Base-by-base conservation (phyloP, 1,140 invertebrate species). In the Trachelipus rathkii region DNA sequence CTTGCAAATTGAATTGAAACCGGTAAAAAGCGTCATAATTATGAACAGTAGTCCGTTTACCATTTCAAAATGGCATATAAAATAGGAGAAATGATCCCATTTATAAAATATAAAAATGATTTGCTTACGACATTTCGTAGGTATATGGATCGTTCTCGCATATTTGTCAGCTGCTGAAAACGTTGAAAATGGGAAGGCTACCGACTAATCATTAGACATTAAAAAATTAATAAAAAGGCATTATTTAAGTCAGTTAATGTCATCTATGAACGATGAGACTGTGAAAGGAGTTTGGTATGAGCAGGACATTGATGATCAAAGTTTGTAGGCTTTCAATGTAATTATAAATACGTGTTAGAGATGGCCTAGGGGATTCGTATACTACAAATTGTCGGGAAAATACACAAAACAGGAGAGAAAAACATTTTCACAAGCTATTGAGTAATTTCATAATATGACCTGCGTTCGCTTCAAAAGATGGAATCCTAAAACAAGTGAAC, bases 331-430 rank as follows among this genome's bases (percentile, higher is more conserved):
- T 4, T 66, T 33, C 23, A 75, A 66, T 8, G 53, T 44, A 21
- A 24, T 70, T 24, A 44, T 66, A 13, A 67, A 75, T 50, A 43
- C 53, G 10, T 68, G 73, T 43, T 43, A 43, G 19, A 75, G 44
- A 24, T 75, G 73, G 73, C 73, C 73, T 15, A 68, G 66, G 0
- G 73, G 73, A n/a, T 46, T 24, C 21, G 66, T 75, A 43, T 75
- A 75, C 60, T 75, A 67, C 73, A 68, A 68, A 19, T 23, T 75
- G 19, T 43, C 44, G 10, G 53, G 44, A 10, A 15, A 60, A 19
- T 75, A 67, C 24, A 68, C 23, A 45, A 24, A 43, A 13, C 13
- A 75, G n/a, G 44, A 60, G 15, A 44, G 23, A 43, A 46, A n/a
- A 15, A 67, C n/a, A 8, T 46, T 75, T 46, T 23, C 4, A 33